Percentiles rank a stretch among this genome's conserved stretches.
Conservation (phyloP, 2,888 invertebrate species). For the Lasioglossum figueresi region DNA sequence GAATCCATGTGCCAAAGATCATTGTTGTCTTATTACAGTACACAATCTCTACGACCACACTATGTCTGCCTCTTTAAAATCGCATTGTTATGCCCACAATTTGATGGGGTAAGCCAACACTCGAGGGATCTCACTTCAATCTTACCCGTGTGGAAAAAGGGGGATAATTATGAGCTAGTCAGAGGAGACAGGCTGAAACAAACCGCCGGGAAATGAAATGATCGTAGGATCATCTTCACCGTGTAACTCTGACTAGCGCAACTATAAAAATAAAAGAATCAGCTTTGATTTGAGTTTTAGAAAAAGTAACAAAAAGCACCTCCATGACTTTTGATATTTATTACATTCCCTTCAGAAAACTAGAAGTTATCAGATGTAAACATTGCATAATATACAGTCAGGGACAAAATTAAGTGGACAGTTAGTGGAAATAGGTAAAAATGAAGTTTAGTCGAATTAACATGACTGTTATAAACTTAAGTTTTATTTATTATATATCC, state of each 20-base stretch:
- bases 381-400: no score
- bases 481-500: no score
- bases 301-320: neutral
- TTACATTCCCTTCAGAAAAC: no score
- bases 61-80: neutral
- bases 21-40: neutral
- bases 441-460: no score
- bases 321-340: neutral
- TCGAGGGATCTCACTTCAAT: neutral
- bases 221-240: neutral
- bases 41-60: neutral
- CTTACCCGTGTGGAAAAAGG: neutral
- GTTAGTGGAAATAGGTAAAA: no score
- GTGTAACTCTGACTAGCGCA: neutral
- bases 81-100: slow-evolving; percentile 1
- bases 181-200: neutral
- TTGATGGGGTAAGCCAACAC: neutral
- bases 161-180: slow-evolving; percentile 1
- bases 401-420: no score
- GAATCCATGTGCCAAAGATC: neutral
- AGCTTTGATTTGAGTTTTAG: neutral
- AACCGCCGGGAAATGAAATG: neutral
- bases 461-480: no score
- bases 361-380: no score
- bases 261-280: neutral